A percentile compares a stretch with the other conserved stretches of the same genome.
phyloP scores from a whole-genome alignment of 1,140 invertebrate genomes.

The Heliconius eleuchia region DNA sequence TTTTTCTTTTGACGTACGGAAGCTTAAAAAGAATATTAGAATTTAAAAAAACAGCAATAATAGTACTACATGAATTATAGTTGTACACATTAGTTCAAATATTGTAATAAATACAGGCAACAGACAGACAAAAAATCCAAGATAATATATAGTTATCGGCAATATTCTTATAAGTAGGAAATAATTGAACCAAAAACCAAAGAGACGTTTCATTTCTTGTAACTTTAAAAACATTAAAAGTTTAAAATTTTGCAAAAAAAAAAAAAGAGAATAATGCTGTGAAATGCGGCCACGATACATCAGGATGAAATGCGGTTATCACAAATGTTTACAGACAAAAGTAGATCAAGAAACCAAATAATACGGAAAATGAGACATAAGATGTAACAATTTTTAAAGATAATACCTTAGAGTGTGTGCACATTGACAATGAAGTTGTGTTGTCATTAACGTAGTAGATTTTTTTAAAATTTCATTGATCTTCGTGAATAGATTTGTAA shows the following conservation, averaged over 20 bases:
- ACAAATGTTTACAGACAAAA: constrained; percentile 22
- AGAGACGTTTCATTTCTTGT: no score
- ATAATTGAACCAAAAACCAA: no score
- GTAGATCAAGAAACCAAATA: constrained; percentile 22
- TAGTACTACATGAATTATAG: no score
- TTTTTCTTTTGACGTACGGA: no score
- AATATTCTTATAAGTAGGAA: no score
- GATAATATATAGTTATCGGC: no score
- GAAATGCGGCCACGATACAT: constrained; percentile 13
- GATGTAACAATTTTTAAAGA: constrained; percentile 20
- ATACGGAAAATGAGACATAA: constrained; percentile 17
- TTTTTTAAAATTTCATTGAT: neutral
- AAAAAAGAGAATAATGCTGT: neutral
- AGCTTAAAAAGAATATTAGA: no score
- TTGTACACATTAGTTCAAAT: no score
- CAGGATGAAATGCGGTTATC: constrained; percentile 35
- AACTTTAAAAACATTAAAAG: neutral
- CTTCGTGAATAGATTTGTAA: neutral
- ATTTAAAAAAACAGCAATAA: neutral
- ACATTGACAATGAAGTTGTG: neutral
- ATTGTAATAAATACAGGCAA: no score
- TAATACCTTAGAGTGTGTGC: neutral
- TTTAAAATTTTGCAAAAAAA: neutral
- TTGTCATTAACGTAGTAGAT: neutral
- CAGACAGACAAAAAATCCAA: no score